Conservation (phyloP, 2,113 vertebrate genomes). For the Octodon degus region DNA sequence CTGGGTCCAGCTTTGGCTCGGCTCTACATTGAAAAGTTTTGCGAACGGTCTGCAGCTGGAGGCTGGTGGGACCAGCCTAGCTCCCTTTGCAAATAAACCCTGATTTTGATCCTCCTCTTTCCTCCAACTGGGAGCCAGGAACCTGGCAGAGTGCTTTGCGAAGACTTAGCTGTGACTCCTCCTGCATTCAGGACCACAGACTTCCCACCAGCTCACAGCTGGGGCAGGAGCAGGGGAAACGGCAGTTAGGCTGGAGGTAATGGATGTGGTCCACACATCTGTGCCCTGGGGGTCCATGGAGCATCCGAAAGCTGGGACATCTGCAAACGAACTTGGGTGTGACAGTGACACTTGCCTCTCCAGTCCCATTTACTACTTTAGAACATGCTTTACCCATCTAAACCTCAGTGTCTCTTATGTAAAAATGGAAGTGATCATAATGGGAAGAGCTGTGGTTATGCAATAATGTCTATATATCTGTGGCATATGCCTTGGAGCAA, state of each 20-base stretch:
- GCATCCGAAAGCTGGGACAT: rapidly evolving
- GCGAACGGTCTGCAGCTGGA: too few species aligned
- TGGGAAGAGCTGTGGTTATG: neutral
- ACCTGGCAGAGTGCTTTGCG: too few species aligned
- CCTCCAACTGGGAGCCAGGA: neutral
- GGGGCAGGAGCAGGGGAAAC: neutral
- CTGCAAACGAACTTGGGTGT: neutral
- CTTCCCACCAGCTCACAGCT: neutral
- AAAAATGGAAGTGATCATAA: neutral
- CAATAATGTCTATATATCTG: neutral
- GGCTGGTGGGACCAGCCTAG: neutral
- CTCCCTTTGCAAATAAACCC: neutral
- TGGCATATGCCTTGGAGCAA: rapidly evolving
- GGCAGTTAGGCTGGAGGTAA: neutral
- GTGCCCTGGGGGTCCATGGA: neutral
- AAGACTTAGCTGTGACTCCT: neutral
- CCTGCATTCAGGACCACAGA: neutral
- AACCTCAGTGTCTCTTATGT: neutral
- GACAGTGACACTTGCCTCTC: neutral
- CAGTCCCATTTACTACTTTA: neutral
- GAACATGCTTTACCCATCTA: neutral
- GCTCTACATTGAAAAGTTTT: neutral
- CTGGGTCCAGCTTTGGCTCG: neutral
- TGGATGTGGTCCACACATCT: neutral
- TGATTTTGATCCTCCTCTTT: neutral